Evolutionary conservation across 2,113 vertebrate genomes (phyloP), one percentile per base, ranked within the genome.

Genomic region (Anser cygnoides): DNA sequence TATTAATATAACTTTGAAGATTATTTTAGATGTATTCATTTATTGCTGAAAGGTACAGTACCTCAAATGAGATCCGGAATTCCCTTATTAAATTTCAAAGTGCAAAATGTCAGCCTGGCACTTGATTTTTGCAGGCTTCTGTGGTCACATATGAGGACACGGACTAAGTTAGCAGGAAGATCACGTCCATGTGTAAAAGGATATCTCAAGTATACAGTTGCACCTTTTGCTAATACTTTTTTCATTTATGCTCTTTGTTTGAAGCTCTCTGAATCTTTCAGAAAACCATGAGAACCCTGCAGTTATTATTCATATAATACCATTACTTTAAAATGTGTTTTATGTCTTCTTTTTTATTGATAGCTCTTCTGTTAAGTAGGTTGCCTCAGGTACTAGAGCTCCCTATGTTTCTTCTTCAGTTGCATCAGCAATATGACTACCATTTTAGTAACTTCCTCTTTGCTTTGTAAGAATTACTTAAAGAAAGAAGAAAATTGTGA

Each of bases 51-150:
- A 82, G 46, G 68, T 86, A 35, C 57, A 33, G 55, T 43, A 37
- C 89, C 63, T 92, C 79, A 86, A 75, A 68, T 62, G 65, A 91
- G 85, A 90, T 86, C 78, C 15, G 59, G 25, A 90, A 91, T 94
- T 96, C 76, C 49, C 49, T 62, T 93, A 54, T 52, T 87, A 79
- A 55, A 84, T 87, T 95, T 93, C 35, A 70, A 71, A 84, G 62
- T 87, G 43, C 35, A 74, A 84, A 90, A 37, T 87, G 54, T 83
- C 52, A 74, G 25, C 43, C 65, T 43, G 25, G 75, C 71, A 58
- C 55, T 93, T 96, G 85, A 12, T 87, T 63, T 94, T 94, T 93
- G 88, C 59, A 85, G 76, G 88, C 66, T 92, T 21, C 44, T 46
- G n/a, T 83, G 72, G 41, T 93, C 25, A 70, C 39, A 67, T 71